These are phyloP conservation scores for Sciurus niger DNA, from an alignment of 2,113 vertebrate genomes.

Conservation along the genomic window DNA sequence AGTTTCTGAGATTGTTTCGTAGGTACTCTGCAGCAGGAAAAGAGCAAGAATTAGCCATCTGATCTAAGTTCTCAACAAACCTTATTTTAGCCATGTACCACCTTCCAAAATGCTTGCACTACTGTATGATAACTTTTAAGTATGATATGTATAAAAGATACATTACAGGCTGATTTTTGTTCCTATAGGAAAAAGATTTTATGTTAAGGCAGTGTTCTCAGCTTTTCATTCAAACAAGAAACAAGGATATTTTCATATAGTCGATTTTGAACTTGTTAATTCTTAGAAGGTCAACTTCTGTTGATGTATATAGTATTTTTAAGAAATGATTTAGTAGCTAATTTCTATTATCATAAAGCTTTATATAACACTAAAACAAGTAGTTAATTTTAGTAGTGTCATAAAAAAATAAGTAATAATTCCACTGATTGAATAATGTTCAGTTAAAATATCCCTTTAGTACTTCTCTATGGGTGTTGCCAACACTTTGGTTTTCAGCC, in stretches of 20 bases:
- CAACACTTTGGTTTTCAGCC: background rate
- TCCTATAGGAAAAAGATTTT: conserved; percentile 20
- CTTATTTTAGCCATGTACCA: background rate
- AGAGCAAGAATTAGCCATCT: background rate
- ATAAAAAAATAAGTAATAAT: background rate
- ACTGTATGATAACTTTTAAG: background rate
- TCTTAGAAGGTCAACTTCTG: conserved; percentile 48
- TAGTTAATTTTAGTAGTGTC: conserved; percentile 13
- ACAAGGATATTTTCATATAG: conserved; percentile 29
- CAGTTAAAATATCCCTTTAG: background rate
- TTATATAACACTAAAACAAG: background rate
- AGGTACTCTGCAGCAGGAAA: background rate
- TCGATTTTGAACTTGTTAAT: conserved; percentile 27
- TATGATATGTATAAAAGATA: background rate
- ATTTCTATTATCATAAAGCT: background rate
- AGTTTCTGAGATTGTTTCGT: conserved; percentile 18
- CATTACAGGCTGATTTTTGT: background rate
- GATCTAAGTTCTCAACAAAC: background rate
- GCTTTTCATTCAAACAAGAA: conserved; percentile 5
- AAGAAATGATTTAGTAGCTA: background rate
- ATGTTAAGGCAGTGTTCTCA: background rate
- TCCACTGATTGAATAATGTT: background rate
- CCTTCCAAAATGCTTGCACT: background rate
- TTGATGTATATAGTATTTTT: background rate
- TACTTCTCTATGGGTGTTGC: background rate